Evolutionary conservation across 2,888 invertebrate genomes (phyloP).

Genomic region (Heteromyza rotundicornis): DNA sequence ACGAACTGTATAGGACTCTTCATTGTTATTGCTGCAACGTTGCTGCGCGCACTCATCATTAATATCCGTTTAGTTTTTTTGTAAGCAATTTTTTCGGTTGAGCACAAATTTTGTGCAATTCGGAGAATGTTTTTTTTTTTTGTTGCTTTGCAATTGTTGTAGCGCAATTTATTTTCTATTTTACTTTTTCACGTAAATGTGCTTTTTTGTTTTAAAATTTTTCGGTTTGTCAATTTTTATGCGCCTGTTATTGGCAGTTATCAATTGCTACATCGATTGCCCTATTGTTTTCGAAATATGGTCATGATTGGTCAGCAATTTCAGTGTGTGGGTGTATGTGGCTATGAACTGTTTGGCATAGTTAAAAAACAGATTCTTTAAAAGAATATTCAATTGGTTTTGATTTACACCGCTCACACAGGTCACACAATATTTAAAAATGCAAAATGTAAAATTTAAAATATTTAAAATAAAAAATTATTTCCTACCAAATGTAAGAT

Average conservation of each 20-base stretch:
- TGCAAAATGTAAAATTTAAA: too few species aligned
- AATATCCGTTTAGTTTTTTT: not conserved
- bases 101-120: not conserved
- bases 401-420: too few species aligned
- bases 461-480: too few species aligned
- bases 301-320: too few species aligned
- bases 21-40: not conserved
- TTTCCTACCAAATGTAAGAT: too few species aligned
- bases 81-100: not conserved
- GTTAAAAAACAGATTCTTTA: too few species aligned
- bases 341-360: too few species aligned
- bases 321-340: too few species aligned
- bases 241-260: slow-evolving; percentile 4
- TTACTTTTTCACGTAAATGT: not conserved
- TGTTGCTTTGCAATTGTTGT: not conserved
- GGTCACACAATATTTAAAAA: too few species aligned
- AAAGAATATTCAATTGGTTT: too few species aligned
- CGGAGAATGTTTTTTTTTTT: not conserved
- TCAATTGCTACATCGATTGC: not conserved
- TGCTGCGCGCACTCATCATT: not conserved
- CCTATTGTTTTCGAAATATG: not conserved
- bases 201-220: not conserved
- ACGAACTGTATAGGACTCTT: not conserved
- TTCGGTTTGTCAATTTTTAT: not conserved
- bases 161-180: not conserved